Evolutionary conservation across 2,113 vertebrate species (phyloP).

Genomic region (Chloropsis cyanopogon): DNA sequence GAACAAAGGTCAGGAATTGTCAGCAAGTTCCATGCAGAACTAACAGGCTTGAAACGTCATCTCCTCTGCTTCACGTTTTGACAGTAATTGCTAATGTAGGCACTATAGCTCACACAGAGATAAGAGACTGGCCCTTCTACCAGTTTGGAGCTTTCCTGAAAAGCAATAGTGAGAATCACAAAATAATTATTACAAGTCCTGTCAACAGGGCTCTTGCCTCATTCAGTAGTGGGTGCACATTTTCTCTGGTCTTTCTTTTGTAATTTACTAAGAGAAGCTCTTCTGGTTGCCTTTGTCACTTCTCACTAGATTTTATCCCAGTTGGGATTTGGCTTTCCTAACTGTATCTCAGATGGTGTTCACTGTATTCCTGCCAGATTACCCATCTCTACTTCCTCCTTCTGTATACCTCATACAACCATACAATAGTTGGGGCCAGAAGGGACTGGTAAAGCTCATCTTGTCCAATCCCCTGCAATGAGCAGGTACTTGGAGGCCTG

Average conservation of each 20-base stretch:
- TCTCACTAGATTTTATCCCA: neutral
- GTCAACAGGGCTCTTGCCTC: neutral
- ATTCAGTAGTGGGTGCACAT: neutral
- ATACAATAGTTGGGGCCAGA: neutral
- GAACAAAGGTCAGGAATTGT: neutral
- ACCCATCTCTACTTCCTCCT: neutral
- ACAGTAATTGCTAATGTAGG: neutral
- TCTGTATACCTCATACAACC: neutral
- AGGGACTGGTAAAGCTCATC: neutral
- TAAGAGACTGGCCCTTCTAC: neutral
- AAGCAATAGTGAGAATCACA: neutral
- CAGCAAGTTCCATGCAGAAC: neutral
- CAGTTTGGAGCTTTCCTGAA: neutral
- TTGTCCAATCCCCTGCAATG: neutral
- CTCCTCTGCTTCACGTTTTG: neutral
- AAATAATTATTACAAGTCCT: neutral
- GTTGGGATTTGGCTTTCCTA: neutral
- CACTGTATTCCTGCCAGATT: neutral
- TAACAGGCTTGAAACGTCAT: neutral
- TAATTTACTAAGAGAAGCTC: neutral
- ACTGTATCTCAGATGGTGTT: neutral
- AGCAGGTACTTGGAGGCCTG: neutral
- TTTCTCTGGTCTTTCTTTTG: neutral
- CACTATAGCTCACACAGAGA: neutral
- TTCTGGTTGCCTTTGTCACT: neutral